phyloP scores from a whole-genome alignment of 2,888 invertebrate genomes.

The Geophilus truncorum region DNA sequence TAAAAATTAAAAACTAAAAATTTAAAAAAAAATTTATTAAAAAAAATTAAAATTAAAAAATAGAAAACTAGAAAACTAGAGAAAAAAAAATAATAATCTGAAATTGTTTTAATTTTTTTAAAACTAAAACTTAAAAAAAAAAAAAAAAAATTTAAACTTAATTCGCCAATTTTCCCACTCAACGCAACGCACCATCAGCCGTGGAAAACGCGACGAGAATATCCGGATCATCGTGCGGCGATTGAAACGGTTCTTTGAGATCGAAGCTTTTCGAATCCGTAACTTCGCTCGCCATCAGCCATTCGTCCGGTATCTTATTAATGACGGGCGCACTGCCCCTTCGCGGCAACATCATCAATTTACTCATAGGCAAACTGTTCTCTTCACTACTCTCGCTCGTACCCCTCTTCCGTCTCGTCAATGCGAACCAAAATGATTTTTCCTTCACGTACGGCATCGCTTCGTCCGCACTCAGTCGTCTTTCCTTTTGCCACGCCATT shows the following conservation, averaged over 20 bases:
- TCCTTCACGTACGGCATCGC: neutral
- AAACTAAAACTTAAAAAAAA: no score
- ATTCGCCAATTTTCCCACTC: neutral
- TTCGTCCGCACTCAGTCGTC: neutral
- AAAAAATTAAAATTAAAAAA: no score
- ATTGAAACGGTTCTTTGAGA: neutral
- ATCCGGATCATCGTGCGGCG: neutral
- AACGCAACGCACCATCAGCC: neutral
- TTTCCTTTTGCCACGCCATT: neutral
- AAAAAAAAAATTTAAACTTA: no score
- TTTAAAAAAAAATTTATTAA: no score
- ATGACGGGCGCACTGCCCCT: neutral
- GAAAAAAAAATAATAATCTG: no score
- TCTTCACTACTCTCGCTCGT: neutral
- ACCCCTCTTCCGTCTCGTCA: neutral
- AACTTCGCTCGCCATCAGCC: neutral
- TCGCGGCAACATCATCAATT: neutral
- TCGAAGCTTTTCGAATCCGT: no score
- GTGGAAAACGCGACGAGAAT: neutral
- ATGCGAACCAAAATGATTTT: neutral
- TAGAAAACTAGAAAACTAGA: no score
- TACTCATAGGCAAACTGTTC: neutral
- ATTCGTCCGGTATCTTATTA: neutral
- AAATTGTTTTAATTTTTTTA: neutral
- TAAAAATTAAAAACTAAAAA: neutral